Conservation (phyloP, 2,797 vertebrate species). For the Stomatorhinus walkeri region DNA sequence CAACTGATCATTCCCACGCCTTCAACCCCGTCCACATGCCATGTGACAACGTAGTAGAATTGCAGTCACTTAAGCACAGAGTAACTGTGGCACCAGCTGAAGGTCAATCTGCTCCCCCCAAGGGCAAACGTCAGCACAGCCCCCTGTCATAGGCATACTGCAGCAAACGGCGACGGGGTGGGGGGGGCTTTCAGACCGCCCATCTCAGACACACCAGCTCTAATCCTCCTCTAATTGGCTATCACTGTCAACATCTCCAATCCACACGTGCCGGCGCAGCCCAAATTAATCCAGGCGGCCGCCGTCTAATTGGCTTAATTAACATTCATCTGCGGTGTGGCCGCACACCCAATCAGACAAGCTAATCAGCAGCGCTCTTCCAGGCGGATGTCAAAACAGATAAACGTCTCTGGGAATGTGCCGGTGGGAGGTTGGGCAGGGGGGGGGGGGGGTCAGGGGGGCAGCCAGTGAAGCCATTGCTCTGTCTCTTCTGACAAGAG, state of each 20-base stretch:
- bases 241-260: conserved; percentile 52
- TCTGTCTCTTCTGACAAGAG: background rate
- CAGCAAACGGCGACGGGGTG: background rate
- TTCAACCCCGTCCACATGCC: background rate
- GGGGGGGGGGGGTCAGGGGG: background rate
- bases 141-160: background rate
- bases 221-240: conserved; percentile 51
- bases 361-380: conserved; percentile 2
- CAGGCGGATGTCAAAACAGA: conserved; percentile 19
- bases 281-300: conserved; percentile 53
- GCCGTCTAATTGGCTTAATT: conserved; percentile 42
- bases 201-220: conserved; percentile 37
- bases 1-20: background rate
- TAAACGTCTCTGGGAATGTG: conserved; percentile 11
- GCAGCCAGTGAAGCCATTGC: background rate
- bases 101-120: background rate
- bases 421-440: background rate
- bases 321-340: conserved; percentile 20
- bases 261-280: conserved; percentile 45
- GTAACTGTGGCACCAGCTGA: background rate
- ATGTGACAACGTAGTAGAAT: background rate
- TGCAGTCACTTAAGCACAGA: background rate
- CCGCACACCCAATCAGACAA: conserved; percentile 14
- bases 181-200: background rate
- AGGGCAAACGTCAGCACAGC: background rate